Conservation (phyloP, 2,113 vertebrate species). For the Trichomycterus rosablanca region DNA sequence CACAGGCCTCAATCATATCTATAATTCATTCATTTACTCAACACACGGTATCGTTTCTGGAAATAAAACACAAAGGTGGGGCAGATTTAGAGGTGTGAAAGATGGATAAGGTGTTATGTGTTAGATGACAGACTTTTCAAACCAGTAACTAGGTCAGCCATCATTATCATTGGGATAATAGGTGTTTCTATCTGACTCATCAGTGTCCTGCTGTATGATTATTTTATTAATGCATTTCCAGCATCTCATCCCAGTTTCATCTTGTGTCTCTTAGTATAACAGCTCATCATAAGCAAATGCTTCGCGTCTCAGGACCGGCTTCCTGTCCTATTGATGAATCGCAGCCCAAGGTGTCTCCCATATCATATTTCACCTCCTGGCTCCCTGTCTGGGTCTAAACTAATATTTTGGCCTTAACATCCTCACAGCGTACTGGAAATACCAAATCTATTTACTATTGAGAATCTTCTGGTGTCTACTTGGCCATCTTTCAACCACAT, state of each 20-base stretch:
- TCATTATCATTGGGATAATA: no score
- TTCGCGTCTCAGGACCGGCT: not conserved
- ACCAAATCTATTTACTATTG: no score
- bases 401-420: not conserved
- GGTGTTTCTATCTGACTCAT: slow-evolving; percentile 25
- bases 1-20: not conserved
- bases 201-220: not conserved
- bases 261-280: not conserved
- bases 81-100: not conserved
- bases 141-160: slow-evolving; percentile 8
- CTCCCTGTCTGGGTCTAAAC: not conserved
- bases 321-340: slow-evolving; percentile 8
- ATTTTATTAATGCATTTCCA: no score
- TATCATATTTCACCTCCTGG: slow-evolving; percentile 6
- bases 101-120: slow-evolving; percentile 7
- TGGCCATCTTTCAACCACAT: no score
- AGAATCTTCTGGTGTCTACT: no score
- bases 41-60: not conserved
- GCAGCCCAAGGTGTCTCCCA: slow-evolving; percentile 9
- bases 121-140: slow-evolving; percentile 32
- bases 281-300: not conserved
- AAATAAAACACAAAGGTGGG: not conserved
- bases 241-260: not conserved
- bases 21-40: not conserved
- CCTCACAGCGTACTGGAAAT: not conserved